These are phyloP conservation scores for Pitta sordida DNA, from an alignment of 2,113 vertebrate species.

Conservation along the genomic window DNA sequence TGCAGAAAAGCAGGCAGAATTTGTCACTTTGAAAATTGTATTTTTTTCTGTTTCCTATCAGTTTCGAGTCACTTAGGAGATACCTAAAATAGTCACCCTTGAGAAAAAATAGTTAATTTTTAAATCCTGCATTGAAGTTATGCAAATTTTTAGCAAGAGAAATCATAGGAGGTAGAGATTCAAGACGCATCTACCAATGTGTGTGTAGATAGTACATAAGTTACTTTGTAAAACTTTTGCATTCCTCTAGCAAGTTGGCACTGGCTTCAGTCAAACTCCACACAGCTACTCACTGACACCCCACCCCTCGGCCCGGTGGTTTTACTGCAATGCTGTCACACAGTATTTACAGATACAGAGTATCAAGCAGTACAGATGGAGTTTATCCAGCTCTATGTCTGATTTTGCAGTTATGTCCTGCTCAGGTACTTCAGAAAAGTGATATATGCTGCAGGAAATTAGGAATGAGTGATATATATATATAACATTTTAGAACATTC, in stretches of 20 bases:
- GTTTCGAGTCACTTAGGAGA: neutral
- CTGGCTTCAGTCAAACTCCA: neutral
- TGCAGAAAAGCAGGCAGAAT: neutral
- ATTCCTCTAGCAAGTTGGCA: neutral
- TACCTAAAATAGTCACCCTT: neutral
- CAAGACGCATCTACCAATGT: neutral
- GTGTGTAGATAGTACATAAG: neutral
- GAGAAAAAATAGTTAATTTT: neutral
- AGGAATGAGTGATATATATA: neutral
- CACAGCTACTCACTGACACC: rapidly evolving
- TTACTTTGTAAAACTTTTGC: neutral
- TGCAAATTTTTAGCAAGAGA: neutral
- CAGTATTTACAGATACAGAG: neutral
- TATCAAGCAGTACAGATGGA: neutral
- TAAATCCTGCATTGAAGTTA: neutral
- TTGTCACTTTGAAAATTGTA: neutral
- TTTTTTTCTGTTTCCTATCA: neutral
- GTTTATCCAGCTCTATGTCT: neutral
- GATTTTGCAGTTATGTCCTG: neutral
- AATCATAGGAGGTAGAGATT: neutral
- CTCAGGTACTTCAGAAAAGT: neutral
- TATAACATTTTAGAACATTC: neutral
- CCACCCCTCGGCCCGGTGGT: rapidly evolving
- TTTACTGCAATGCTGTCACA: neutral
- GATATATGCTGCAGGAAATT: neutral